These are phyloP conservation scores for Agonopterix subpropinquella DNA, from an alignment of 2,888 invertebrate genomes.

Conservation along the genomic window DNA sequence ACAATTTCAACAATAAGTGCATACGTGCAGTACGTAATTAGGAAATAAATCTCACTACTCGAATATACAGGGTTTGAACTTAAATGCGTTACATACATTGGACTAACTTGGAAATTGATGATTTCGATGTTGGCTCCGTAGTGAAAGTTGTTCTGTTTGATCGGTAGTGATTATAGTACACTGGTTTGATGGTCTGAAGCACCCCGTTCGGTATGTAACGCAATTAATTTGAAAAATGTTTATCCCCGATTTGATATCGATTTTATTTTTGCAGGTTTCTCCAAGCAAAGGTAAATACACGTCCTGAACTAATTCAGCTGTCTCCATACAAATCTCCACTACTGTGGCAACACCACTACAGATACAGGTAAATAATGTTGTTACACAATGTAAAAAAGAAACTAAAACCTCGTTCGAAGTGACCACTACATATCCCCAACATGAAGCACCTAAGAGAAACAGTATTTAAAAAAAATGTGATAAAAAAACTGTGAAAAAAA, in stretches of 20 bases:
- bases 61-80: too few species aligned
- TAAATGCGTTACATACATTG: too few species aligned
- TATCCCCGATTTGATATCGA: background rate
- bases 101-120: too few species aligned
- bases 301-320: slow-evolving; percentile 57
- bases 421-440: slow-evolving; percentile 27
- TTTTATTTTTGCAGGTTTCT: slow-evolving; percentile 40
- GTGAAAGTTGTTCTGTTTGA: too few species aligned
- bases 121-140: too few species aligned
- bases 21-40: too few species aligned
- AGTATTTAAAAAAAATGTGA: slow-evolving; percentile 68
- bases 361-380: slow-evolving; percentile 24
- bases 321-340: slow-evolving; percentile 46
- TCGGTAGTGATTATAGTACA: too few species aligned
- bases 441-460: slow-evolving; percentile 41
- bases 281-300: slow-evolving; percentile 58
- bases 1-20: too few species aligned
- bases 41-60: too few species aligned
- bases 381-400: slow-evolving; percentile 1
- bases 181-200: too few species aligned
- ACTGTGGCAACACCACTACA: slow-evolving; percentile 34
- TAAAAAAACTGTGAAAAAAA: slow-evolving; percentile 63
- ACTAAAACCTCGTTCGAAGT: slow-evolving; percentile 22
- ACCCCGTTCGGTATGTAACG: too few species aligned
- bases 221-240: too few species aligned